Evolutionary conservation across 2,888 invertebrate genomes (phyloP).

Genomic region (Ormia ochracea): DNA sequence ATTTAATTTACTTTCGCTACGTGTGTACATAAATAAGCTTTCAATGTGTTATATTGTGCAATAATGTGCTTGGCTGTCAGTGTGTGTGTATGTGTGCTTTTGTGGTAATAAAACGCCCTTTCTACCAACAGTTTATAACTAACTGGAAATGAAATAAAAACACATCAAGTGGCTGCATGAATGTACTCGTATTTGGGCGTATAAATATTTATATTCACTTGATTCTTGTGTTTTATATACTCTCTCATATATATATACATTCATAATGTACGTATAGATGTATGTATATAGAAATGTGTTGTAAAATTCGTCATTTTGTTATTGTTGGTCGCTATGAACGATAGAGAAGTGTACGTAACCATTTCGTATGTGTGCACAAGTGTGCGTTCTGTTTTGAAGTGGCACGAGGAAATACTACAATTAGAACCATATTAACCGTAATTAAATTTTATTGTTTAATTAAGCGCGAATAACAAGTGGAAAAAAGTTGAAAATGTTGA

Average conservation of each 20-base stretch:
- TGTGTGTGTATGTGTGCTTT: background rate
- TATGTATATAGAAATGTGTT: slow-evolving; percentile 3
- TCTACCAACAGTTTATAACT: background rate
- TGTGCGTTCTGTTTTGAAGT: slow-evolving; percentile 21
- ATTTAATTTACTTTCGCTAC: background rate
- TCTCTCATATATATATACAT: no score
- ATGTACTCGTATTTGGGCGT: background rate
- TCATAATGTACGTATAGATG: no score
- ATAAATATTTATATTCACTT: slow-evolving; percentile 28
- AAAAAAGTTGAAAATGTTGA: slow-evolving; percentile 31
- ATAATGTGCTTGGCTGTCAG: background rate
- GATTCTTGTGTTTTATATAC: slow-evolving; percentile 2
- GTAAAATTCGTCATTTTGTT: no score
- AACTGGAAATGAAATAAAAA: background rate
- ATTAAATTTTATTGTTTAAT: slow-evolving; percentile 78
- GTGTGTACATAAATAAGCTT: background rate
- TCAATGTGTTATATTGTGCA: slow-evolving; percentile 15
- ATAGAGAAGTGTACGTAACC: background rate
- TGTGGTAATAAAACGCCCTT: slow-evolving; percentile 49
- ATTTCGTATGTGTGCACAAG: background rate
- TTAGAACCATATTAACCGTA: slow-evolving; percentile 78
- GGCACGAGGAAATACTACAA: slow-evolving; percentile 74
- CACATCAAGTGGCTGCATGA: background rate
- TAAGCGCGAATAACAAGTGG: slow-evolving; percentile 70
- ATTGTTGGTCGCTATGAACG: background rate